phyloP scores from a whole-genome alignment of 2,113 vertebrate species.

The Lophochroa leadbeateri region DNA sequence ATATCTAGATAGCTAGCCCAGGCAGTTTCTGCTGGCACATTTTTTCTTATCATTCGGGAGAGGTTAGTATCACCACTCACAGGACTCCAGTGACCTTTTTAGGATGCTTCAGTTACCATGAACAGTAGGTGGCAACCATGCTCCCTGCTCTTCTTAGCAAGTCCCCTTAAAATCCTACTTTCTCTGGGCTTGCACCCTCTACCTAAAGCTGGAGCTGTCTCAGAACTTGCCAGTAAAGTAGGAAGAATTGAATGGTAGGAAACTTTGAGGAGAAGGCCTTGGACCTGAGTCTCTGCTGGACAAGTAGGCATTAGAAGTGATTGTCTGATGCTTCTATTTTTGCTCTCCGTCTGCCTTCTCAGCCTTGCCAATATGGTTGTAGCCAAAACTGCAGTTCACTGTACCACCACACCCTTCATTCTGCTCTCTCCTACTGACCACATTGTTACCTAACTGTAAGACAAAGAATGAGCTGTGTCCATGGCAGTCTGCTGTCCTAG shows the following conservation, averaged over 20 bases:
- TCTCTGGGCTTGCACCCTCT: not conserved
- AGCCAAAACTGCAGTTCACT: not conserved
- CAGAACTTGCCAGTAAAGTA: not conserved
- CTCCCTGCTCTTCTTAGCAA: not conserved
- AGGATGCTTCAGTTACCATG: not conserved
- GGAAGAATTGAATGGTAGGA: not conserved
- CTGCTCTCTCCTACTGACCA: not conserved
- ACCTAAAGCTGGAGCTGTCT: not conserved
- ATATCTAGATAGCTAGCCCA: not conserved
- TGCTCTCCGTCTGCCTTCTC: not conserved
- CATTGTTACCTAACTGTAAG: not conserved
- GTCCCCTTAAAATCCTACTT: not conserved
- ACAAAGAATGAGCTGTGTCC: not conserved
- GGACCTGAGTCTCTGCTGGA: not conserved
- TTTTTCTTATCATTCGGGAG: not conserved
- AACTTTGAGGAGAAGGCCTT: not conserved
- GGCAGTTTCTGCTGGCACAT: not conserved
- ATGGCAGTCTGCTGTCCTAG: not conserved
- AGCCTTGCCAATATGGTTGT: not conserved
- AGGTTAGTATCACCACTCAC: fast-evolving
- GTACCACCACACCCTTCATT: not conserved
- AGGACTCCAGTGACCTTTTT: not conserved
- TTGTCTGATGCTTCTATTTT: not conserved
- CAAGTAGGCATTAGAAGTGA: not conserved
- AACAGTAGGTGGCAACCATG: conserved; percentile 48